Percentiles rank a stretch among this genome's conserved stretches.
These are phyloP conservation scores for Heliconius hewitsoni DNA, from an alignment of 1,140 invertebrate species.

Conservation along the genomic window DNA sequence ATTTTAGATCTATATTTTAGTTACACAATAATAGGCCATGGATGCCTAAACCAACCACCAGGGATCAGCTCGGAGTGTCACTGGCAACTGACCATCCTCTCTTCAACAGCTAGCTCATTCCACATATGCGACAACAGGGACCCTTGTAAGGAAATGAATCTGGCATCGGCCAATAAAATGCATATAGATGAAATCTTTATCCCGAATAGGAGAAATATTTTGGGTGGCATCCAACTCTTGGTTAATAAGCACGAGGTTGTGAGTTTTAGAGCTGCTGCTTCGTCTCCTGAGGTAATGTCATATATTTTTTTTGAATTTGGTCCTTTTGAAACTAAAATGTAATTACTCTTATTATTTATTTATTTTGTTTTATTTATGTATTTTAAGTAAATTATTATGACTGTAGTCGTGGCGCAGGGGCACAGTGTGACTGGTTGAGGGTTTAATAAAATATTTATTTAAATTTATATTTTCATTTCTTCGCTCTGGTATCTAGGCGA, in stretches of 20 bases:
- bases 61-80: slow-evolving; percentile 46
- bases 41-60: slow-evolving; percentile 41
- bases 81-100: slow-evolving; percentile 66
- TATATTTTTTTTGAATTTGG: background rate
- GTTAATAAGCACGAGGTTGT: slow-evolving; percentile 60
- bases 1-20: slow-evolving; percentile 35
- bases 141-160: slow-evolving; percentile 48
- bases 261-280: slow-evolving; percentile 60
- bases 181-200: slow-evolving; percentile 67
- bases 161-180: slow-evolving; percentile 50
- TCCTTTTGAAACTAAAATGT: background rate
- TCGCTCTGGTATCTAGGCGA: too few species aligned
- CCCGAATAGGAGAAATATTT: slow-evolving; percentile 69
- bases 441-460: too few species aligned
- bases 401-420: too few species aligned
- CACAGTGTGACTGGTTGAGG: too few species aligned
- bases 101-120: slow-evolving; percentile 47
- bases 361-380: too few species aligned
- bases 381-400: too few species aligned
- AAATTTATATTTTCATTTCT: too few species aligned
- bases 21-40: slow-evolving; percentile 65
- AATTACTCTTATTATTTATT: too few species aligned
- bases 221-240: slow-evolving; percentile 63
- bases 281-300: slow-evolving; percentile 54
- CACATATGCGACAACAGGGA: slow-evolving; percentile 66